Conservation (phyloP, 2,888 invertebrate species). For the Philaethria dido region DNA sequence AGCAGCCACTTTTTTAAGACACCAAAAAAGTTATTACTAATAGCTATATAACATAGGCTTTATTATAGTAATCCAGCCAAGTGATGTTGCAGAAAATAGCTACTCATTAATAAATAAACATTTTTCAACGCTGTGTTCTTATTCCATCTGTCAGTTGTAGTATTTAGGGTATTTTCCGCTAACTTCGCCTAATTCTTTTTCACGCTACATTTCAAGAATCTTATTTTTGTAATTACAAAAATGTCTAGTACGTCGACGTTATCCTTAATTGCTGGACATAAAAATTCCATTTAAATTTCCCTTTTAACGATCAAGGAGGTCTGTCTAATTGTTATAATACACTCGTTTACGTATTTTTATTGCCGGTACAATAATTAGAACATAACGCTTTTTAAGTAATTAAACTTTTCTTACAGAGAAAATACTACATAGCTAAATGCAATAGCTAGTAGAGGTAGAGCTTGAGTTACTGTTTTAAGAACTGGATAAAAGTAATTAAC, state of each 20-base stretch:
- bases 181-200: slow-evolving; percentile 80
- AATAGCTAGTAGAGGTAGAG: slow-evolving; percentile 52
- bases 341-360: slow-evolving; percentile 85
- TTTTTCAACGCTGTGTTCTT: slow-evolving; percentile 50
- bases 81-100: neutral
- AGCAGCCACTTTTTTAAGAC: too few species aligned
- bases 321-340: slow-evolving; percentile 84
- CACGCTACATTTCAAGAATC: slow-evolving; percentile 84
- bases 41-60: neutral
- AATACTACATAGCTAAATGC: slow-evolving; percentile 71
- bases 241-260: slow-evolving; percentile 83
- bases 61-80: neutral
- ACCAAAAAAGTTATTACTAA: too few species aligned
- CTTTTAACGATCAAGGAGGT: slow-evolving; percentile 83
- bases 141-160: slow-evolving; percentile 69
- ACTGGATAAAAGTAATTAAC: slow-evolving; percentile 81
- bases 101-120: slow-evolving; percentile 27
- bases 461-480: slow-evolving; percentile 71
- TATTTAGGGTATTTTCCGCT: slow-evolving; percentile 72
- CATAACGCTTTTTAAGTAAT: slow-evolving; percentile 80
- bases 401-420: slow-evolving; percentile 73
- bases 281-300: slow-evolving; percentile 85
- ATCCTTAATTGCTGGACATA: slow-evolving; percentile 84
- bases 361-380: slow-evolving; percentile 82
- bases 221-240: slow-evolving; percentile 85